A percentile compares a stretch with the other conserved stretches of the same genome.
Evolutionary conservation across 2,888 invertebrate species (phyloP).

Genomic region (Plebejus argus): DNA sequence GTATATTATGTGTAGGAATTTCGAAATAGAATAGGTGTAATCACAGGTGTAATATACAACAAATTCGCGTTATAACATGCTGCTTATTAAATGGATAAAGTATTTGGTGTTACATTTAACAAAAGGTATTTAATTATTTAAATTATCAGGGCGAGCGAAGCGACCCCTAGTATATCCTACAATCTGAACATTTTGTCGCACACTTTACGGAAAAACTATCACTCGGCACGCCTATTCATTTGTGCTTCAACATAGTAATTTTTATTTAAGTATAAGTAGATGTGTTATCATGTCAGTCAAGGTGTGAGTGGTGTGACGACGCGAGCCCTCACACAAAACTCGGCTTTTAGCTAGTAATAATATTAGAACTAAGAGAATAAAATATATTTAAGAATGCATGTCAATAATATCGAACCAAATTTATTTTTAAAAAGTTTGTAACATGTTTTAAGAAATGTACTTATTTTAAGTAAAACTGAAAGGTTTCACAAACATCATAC

Average conservation of each 20-base stretch:
- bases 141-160: neutral
- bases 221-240: too few relatives aligned
- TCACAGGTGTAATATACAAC: neutral
- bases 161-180: too few relatives aligned
- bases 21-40: neutral
- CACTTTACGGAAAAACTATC: too few relatives aligned
- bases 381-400: neutral
- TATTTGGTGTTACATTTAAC: neutral
- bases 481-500: too few relatives aligned
- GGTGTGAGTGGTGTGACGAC: too few relatives aligned
- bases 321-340: too few relatives aligned
- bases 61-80: neutral
- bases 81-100: neutral
- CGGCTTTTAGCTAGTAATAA: too few relatives aligned
- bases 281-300: too few relatives aligned
- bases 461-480: too few relatives aligned
- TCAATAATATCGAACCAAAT: conserved; percentile 1
- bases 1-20: neutral
- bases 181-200: too few relatives aligned
- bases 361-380: neutral
- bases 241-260: too few relatives aligned
- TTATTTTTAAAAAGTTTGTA: neutral
- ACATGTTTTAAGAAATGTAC: neutral
- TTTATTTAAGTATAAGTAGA: too few relatives aligned
- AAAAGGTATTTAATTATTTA: neutral